These are phyloP conservation scores for Cordilura impudica DNA, from an alignment of 2,888 invertebrate species.

Conservation along the genomic window DNA sequence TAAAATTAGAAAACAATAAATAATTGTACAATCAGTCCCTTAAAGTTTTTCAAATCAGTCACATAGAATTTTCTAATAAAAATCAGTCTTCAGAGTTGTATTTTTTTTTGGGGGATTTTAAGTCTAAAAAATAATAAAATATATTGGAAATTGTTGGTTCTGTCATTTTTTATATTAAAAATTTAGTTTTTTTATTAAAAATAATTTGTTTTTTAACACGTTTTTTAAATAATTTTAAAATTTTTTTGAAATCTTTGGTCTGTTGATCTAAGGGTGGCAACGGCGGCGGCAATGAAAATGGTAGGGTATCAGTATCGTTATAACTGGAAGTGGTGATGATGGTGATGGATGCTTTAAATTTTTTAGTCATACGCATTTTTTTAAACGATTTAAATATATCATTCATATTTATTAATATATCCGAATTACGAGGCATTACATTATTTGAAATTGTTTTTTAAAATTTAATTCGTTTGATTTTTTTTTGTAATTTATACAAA, in stretches of 20 bases:
- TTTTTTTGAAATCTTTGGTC: conserved; percentile 69
- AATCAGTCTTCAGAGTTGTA: conserved; percentile 29
- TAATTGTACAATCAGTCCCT: conserved; percentile 31
- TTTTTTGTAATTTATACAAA: neutral
- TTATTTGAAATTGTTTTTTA: neutral
- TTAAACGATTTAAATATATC: conserved; percentile 70
- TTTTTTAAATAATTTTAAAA: conserved; percentile 71
- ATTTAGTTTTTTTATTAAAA: conserved; percentile 69
- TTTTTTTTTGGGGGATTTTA: neutral
- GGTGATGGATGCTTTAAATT: conserved; percentile 26
- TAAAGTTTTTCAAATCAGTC: conserved; percentile 17
- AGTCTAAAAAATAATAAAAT: neutral
- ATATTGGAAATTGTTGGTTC: neutral
- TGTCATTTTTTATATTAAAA: conserved; percentile 65
- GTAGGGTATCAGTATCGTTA: neutral
- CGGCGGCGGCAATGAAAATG: neutral
- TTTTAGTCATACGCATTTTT: conserved; percentile 71
- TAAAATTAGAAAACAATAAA: conserved; percentile 13
- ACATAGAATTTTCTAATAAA: conserved; percentile 13
- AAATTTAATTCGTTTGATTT: neutral
- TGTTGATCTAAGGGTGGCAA: conserved; percentile 23
- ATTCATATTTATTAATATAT: conserved; percentile 64
- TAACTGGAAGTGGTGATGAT: neutral
- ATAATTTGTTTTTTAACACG: conserved; percentile 69
- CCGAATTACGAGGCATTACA: conserved; percentile 35